Evolutionary conservation across 2,113 vertebrate species (phyloP), one percentile per base, ranked within the genome.

Genomic region (Chionis minor): DNA sequence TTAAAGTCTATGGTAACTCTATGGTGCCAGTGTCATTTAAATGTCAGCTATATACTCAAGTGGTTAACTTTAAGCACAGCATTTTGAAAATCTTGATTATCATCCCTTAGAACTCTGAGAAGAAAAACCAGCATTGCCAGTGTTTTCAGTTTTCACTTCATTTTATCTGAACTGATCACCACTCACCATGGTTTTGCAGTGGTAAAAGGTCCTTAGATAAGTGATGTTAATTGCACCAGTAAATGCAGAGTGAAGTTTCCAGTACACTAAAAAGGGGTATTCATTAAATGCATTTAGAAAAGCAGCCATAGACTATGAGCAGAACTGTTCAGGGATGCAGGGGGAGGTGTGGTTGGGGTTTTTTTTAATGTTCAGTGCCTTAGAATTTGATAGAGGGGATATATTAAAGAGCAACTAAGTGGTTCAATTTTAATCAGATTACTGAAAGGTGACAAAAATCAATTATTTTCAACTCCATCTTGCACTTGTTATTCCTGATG

Each of bases 321-420:
- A 82, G 44, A 81, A 78, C 12, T 47, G 16, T 23, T 70, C 28
- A 74, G 22, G 9, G 21, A 33, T 78, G 81, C 4, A 1, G 5
- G 28, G 28, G 18, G 5, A 38, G 2, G 2, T 78, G 77, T 69
- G 32, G 4, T 81, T 47, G 40, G 13, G 1, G 0, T 24, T 51
- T 63, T 47, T 71, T 78, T 28, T 3, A 5, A 40, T 77, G 65
- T 92, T 65, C 33, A 26, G 5, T 32, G 18, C 14, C 69, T 84
- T 73, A 47, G 6, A 84, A 70, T 51, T 51, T 51, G 22, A 12
- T 55, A 35, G 15, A 42, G 1, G 2, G 10, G 16, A 38, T 2
- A 3, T 66, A 63, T 58, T 69, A 62, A 54, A 14, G 15, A 52
- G 21, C 20, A 82, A 62, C 14, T 22, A 72, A 55, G 16, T 65